These are phyloP conservation scores for Callospermophilus lateralis DNA, from an alignment of 2,113 vertebrate species.

Conservation along the genomic window DNA sequence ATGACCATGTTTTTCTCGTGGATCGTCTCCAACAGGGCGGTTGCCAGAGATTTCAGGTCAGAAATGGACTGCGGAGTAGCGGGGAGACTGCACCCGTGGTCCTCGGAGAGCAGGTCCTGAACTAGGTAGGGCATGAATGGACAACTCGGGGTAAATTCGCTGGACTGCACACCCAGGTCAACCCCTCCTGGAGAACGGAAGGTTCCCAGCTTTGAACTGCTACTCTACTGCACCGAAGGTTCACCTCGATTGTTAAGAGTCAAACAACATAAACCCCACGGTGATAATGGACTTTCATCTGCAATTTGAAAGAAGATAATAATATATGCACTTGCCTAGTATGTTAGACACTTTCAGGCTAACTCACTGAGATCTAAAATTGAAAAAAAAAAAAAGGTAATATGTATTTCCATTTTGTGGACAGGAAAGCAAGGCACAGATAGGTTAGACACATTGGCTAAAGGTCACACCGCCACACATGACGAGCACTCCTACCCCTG, in stretches of 20 bases:
- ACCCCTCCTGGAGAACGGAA: neutral
- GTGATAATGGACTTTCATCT: no score
- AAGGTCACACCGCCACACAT: neutral
- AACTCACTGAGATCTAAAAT: neutral
- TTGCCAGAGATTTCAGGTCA: constrained; percentile 98
- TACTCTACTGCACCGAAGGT: neutral
- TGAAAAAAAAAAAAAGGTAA: neutral
- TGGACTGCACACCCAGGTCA: neutral
- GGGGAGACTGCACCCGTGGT: constrained; percentile 95
- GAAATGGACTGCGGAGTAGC: constrained; percentile 97
- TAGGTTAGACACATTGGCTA: neutral
- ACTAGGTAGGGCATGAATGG: constrained; percentile 86
- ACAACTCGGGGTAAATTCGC: constrained; percentile 48
- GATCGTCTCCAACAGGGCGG: constrained; percentile 97
- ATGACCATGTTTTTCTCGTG: constrained; percentile 99
- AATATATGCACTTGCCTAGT: neutral
- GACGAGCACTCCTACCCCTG: neutral
- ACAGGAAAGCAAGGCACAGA: constrained; percentile 10
- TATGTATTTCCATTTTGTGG: neutral
- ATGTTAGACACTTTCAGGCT: neutral
- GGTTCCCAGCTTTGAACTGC: neutral
- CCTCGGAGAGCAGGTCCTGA: constrained; percentile 95
- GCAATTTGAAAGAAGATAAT: neutral
- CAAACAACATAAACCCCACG: neutral
- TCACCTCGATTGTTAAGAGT: neutral